phyloP scores from a whole-genome alignment of 1,140 invertebrate species.

The Lepidurus packardi region DNA sequence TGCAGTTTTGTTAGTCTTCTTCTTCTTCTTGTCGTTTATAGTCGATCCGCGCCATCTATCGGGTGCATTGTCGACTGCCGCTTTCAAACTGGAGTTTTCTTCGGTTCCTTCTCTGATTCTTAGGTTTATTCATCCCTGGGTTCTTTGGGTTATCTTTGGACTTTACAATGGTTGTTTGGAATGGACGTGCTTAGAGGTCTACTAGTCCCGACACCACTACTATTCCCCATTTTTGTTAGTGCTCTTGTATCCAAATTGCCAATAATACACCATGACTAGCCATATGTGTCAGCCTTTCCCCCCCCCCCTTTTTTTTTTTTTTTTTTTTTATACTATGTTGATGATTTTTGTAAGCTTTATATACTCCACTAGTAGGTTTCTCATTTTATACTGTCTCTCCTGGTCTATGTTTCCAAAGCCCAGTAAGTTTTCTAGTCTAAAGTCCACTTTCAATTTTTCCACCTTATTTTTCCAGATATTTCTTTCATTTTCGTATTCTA shows the following conservation, averaged over 20 bases:
- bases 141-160: not conserved
- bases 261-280: no score
- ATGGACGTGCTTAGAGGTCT: not conserved
- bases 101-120: conserved; percentile 1
- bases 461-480: not conserved
- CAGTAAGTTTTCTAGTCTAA: not conserved
- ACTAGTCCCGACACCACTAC: not conserved
- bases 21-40: not conserved
- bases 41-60: not conserved
- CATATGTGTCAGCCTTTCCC: no score
- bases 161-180: not conserved
- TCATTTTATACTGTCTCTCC: not conserved
- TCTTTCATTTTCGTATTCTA: not conserved
- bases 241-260: no score
- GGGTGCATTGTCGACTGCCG: not conserved
- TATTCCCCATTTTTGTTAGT: not conserved
- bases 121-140: not conserved
- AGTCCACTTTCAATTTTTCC: not conserved
- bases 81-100: not conserved
- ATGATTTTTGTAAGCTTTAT: not conserved
- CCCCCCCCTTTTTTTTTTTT: no score
- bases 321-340: not conserved
- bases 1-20: not conserved
- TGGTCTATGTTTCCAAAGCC: not conserved
- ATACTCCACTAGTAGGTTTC: not conserved